A percentile compares a stretch with the other conserved stretches of the same genome.
phyloP scores from a whole-genome alignment of 2,113 vertebrate genomes.

The Larimichthys crocea region DNA sequence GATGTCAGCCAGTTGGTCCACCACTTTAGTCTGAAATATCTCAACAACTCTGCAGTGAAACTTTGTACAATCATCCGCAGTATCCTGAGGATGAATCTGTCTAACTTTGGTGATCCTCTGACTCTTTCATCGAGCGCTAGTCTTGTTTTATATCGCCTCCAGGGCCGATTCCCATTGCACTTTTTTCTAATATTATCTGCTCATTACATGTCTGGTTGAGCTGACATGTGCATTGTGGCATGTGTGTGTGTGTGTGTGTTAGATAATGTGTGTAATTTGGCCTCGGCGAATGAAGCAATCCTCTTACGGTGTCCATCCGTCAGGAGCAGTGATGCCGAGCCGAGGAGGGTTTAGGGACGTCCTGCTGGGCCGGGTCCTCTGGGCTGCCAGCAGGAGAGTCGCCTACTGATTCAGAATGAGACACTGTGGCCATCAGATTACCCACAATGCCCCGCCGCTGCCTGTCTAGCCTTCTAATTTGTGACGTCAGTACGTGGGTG shows the following conservation, averaged over 20 bases:
- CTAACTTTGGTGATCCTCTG: neutral
- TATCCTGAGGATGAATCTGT: neutral
- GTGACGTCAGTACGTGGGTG: constrained; percentile 43
- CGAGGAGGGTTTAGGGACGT: constrained; percentile 47
- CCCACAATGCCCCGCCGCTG: constrained; percentile 25
- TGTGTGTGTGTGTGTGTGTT: constrained; percentile 15
- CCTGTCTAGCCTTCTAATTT: constrained; percentile 38
- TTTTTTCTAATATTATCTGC: neutral
- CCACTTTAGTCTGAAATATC: neutral
- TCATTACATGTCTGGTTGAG: neutral
- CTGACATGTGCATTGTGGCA: neutral
- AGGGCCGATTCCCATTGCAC: neutral
- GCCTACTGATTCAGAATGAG: constrained; percentile 34
- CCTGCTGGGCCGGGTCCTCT: constrained; percentile 21
- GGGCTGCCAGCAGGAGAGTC: constrained; percentile 41
- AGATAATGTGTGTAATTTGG: constrained; percentile 15
- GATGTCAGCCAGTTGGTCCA: neutral
- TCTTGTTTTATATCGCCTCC: neutral
- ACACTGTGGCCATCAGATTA: constrained; percentile 55
- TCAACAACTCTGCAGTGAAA: neutral
- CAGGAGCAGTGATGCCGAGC: constrained; percentile 13
- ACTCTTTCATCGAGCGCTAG: neutral
- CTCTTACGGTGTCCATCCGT: constrained; percentile 40
- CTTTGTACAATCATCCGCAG: neutral
- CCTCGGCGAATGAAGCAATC: constrained; percentile 42